Conservation (phyloP, 2,113 vertebrate species). For the Oreochromis niloticus region DNA sequence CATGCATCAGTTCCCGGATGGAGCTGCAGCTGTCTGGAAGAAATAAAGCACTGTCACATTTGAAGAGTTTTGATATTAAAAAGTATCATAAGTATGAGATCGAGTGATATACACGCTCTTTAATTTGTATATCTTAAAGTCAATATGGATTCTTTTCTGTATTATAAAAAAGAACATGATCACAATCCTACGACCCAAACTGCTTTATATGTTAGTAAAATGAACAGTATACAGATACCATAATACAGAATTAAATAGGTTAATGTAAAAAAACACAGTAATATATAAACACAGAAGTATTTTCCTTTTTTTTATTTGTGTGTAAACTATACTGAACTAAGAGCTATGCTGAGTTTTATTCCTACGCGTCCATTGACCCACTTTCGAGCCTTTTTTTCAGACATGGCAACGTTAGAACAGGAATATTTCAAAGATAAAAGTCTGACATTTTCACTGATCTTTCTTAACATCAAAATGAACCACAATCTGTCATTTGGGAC, state of each 20-base stretch:
- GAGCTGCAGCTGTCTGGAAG: not conserved
- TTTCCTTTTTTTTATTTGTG: not conserved
- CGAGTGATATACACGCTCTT: not conserved
- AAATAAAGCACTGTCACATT: not conserved
- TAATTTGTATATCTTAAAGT: not conserved
- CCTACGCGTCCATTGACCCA: not conserved
- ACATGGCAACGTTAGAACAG: not conserved
- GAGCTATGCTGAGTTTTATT: not conserved
- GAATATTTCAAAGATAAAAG: not conserved
- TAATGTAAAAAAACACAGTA: not conserved
- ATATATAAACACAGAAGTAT: not conserved
- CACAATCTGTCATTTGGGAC: not conserved
- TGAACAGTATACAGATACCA: not conserved
- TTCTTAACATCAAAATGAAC: not conserved
- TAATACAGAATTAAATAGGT: not conserved
- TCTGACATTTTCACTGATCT: not conserved
- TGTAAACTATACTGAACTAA: not conserved
- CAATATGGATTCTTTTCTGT: not conserved
- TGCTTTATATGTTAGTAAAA: not conserved
- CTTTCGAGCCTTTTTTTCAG: not conserved
- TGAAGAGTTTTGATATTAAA: not conserved
- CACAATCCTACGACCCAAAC: not conserved
- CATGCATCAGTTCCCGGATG: fast-evolving
- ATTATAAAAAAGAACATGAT: not conserved
- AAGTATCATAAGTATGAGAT: not conserved